Conservation (phyloP, 2,797 vertebrate genomes). For the Falco concolor region DNA sequence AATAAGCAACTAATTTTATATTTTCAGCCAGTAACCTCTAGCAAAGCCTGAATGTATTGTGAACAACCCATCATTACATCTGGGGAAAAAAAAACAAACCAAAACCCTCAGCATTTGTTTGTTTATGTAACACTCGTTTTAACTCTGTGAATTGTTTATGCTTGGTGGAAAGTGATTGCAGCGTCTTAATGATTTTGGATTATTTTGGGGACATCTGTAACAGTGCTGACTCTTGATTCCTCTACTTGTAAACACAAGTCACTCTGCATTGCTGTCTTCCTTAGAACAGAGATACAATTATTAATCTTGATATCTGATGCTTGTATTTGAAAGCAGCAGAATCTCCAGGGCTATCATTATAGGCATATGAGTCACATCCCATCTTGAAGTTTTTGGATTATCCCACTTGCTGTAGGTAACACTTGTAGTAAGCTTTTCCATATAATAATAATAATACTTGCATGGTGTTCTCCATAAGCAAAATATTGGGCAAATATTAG, state of each 20-base stretch:
- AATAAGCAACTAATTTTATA: constrained; percentile 23
- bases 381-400: background rate
- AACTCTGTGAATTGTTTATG: constrained; percentile 33
- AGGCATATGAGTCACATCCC: constrained; percentile 6
- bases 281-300: background rate
- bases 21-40: background rate
- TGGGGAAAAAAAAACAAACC: background rate
- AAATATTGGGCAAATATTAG: background rate
- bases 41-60: constrained; percentile 15
- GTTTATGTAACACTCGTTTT: constrained; percentile 41
- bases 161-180: background rate
- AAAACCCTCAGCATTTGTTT: constrained; percentile 29
- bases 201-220: background rate
- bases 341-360: background rate
- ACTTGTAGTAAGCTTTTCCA: background rate
- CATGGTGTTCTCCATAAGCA: background rate
- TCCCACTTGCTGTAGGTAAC: background rate
- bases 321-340: constrained; percentile 30
- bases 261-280: background rate
- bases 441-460: background rate
- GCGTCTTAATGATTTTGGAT: background rate
- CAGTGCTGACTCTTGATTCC: background rate
- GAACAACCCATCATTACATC: constrained; percentile 45
- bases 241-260: background rate
- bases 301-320: constrained; percentile 14